Conservation (phyloP, 2,113 vertebrate species). For the Herpailurus yagouaroundi region DNA sequence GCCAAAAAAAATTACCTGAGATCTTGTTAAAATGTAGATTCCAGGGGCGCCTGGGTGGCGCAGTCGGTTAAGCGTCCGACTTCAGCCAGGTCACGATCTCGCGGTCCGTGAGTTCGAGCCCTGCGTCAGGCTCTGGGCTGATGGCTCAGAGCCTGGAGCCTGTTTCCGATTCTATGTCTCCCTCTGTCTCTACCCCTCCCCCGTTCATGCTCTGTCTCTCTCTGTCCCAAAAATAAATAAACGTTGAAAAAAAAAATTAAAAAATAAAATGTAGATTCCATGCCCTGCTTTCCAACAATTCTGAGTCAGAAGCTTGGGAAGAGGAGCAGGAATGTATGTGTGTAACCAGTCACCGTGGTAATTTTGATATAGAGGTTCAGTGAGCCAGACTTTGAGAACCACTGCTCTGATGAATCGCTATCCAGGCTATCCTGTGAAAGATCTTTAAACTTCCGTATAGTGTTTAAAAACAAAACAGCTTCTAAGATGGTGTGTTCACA, state of each 20-base stretch:
- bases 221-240: no score
- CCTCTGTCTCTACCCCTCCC: no score
- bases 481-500: not conserved
- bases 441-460: not conserved
- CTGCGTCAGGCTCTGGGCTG: no score
- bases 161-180: no score
- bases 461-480: not conserved
- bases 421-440: not conserved
- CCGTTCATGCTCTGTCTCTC: no score
- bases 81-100: no score
- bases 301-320: not conserved
- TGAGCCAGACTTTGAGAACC: not conserved
- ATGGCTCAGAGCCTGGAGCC: no score
- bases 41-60: no score
- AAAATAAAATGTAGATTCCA: not conserved
- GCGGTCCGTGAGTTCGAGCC: no score
- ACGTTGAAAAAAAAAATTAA: no score
- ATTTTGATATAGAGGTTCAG: not conserved
- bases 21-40: not conserved
- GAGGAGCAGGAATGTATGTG: not conserved
- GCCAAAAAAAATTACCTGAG: not conserved
- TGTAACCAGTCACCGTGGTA: not conserved
- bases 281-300: not conserved
- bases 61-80: no score
- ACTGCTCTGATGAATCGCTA: not conserved